These are phyloP conservation scores for Leptoteleia sp. DNA, from an alignment of 1,140 invertebrate genomes.

Conservation along the genomic window DNA sequence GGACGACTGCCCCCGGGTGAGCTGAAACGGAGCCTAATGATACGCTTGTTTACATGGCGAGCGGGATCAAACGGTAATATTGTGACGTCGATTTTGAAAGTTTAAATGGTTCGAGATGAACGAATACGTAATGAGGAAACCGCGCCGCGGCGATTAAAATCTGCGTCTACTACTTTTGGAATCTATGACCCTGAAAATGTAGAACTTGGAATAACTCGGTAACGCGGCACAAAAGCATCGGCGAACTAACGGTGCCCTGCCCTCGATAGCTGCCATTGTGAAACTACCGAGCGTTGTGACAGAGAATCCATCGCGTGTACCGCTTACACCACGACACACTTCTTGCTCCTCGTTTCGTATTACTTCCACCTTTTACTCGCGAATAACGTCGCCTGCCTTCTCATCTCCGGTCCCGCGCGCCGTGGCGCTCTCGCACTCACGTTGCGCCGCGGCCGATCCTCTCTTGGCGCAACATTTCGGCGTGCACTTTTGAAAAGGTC, in stretches of 20 bases:
- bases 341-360: conserved; percentile 67
- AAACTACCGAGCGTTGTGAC: conserved; percentile 78
- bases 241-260: conserved; percentile 79
- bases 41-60: conserved; percentile 39
- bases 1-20: too few relatives aligned
- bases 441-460: conserved; percentile 35
- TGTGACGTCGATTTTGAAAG: conserved; percentile 47
- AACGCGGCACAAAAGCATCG: conserved; percentile 75
- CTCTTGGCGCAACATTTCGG: conserved; percentile 40
- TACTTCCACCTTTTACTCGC: conserved; percentile 68
- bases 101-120: conserved; percentile 44
- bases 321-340: conserved; percentile 76
- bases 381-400: conserved; percentile 57
- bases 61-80: conserved; percentile 40
- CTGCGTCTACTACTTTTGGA: conserved; percentile 65
- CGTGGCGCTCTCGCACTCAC: conserved; percentile 37
- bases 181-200: conserved; percentile 69
- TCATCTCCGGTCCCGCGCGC: conserved; percentile 40
- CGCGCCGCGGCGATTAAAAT: conserved; percentile 51
- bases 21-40: conserved; percentile 22
- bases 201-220: conserved; percentile 70
- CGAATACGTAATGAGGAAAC: conserved; percentile 62
- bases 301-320: conserved; percentile 77
- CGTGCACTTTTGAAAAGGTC: conserved; percentile 30
- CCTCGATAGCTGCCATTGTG: conserved; percentile 80